Base-by-base conservation (phyloP, 2,797 vertebrate species). In the Hylomyscus alleni region DNA sequence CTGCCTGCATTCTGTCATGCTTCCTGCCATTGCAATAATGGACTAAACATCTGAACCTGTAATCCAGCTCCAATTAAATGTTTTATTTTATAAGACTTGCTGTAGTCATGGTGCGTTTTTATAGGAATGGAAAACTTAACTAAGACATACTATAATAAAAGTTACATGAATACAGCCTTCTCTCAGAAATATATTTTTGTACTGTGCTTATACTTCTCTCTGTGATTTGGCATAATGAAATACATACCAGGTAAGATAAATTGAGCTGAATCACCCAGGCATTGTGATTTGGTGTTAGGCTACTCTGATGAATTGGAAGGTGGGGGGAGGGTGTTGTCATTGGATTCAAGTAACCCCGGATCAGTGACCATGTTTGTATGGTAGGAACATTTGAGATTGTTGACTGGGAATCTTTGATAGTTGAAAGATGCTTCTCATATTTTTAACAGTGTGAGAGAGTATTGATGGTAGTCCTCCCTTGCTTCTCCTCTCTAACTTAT, bases 251-350 rank as follows among this genome's bases (percentile, higher is more conserved):
- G 3, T 62, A 40, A 29, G 6, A 56, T n/a, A 20, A 90, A 67
- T 50, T 83, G 9, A 67, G 22, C 26, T 76, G 37, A 89, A 3
- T n/a, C 29, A 76, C 37, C n/a, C 40, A 65, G 69, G 29, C n/a
- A n/a, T 26, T 65, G 47, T 76, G 58, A 56, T 15, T 31, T n/a
- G 52, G 47, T 34, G 8, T 65, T 65, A 44, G 44, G 19, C 3
- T 89, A 52, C 40, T 88, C 58, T 65, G 26, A 44, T 17, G 7
- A 52, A 52, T 52, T 37, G 44, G 40, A 47, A 24, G 75, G 75
- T 15, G 6, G 22, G 34, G 26, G 75, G 9, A 1, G 40, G 6
- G 15, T 1, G 2, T 0, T 9, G 47, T 44, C 3, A 17, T 31
- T 17, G 13, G 13, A 69, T 40, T 52, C 26, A 50, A 50, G 31